Base-by-base conservation (phyloP, 2,113 vertebrate species). In the Microtus oregoni region DNA sequence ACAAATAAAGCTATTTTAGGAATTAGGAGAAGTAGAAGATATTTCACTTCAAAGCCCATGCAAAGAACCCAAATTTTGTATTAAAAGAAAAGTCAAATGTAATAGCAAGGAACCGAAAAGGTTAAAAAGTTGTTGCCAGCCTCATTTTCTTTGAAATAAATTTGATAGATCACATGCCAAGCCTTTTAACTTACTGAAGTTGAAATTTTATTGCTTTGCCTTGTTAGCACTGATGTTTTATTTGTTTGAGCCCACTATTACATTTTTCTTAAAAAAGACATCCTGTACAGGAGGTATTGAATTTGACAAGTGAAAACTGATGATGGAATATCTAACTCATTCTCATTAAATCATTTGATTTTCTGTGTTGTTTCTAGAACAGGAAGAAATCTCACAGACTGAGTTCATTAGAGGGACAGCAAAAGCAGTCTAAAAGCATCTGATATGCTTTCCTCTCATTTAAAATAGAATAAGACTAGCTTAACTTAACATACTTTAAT, bases 1-100 rank as follows among this genome's bases (percentile, higher is more conserved):
- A 81, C 24, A 96, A 93, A 91, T 58, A 87, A 93, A 76, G 50
- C 63, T 90, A 44, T 83, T 96, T 87, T 6, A 30, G 44, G 58
- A 91, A 91, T 79, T 88, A 11, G 90, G 55, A 94, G 52, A 90
- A 68, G 67, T 28, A 22, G n/a, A 65, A 68, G 3, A 70, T 41
- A 4, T 89, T 92, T 95, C 41, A 92, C 94, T 93, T 95, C 61
- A 65, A 89, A 93, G n/a, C 14, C 17, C 81, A 65, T 77, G 6
- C 24, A 88, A 86, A 92, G 67, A 85, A 94, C 83, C 0, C 32
- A 93, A 78, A 2, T 30, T 17, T 9, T 26, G 9, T 52, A 7
- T 78, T 61, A n/a, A 83, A 87, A 76, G 22, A 67, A 86, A 24
- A n/a, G 35, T 19, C 41, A 73, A 78, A 61, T 61, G n/a, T 11